Base-by-base conservation (phyloP, 2,888 invertebrate species). In the Sepiola atlantica region DNA sequence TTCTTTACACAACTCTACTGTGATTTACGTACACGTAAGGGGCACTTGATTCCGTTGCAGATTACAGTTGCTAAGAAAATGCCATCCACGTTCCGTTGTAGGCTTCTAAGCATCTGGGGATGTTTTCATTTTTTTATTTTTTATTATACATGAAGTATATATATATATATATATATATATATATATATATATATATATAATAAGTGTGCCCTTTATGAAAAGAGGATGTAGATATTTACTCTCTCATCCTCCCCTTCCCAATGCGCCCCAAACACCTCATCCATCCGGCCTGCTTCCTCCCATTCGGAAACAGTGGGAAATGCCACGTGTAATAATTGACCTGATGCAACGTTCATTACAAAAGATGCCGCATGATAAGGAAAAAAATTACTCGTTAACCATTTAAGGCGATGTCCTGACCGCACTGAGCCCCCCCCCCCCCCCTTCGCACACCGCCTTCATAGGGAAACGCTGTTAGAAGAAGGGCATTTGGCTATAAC, bases 311-410 rank as follows among this genome's bases (percentile, higher is more conserved):
- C 16, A 32, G 77, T 32, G 32, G 77, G n/a, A 77, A 77, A 77
- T 77, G 77, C 77, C 77, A 77, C 77, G 77, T 77, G 77, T 77
- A 77, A n/a, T 16, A 77, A 77, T n/a, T 77, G 77, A 77, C 77
- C n/a, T 77, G 77, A 77, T 77, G 77, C 16, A 77, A 77, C 14
- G n/a, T 77, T 77, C 77, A 32, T 77, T 77, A 77, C n/a, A 77
- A 77, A 77, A 77, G n/a, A 77, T 77, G n/a, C 18, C 32, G n/a
- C 16, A 77, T 77, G 77, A 77, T 77, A 77, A n/a, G 77, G 16
- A 14, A 77, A 77, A 77, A 77, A 77, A 32, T n/a, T 77, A 77
- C 77, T 12, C 32, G 77, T 16, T 77, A 77, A 0, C 77, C 77
- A 32, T 77, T n/a, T 77, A 77, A 77, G 77, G 77, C n/a, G 77